Evolutionary conservation across 2,113 vertebrate genomes (phyloP).

Genomic region (Strigops habroptila): DNA sequence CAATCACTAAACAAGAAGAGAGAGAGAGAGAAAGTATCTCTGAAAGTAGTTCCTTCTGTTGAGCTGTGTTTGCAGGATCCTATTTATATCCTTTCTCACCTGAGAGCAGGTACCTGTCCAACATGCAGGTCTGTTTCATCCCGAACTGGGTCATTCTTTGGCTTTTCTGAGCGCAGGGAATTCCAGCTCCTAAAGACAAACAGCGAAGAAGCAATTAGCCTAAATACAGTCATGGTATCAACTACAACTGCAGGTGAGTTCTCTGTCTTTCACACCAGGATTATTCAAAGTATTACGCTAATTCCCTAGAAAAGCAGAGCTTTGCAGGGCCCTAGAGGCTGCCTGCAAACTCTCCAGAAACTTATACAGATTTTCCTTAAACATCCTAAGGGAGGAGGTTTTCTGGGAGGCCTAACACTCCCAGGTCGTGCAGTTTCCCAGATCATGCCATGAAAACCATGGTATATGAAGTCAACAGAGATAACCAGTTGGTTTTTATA

Average conservation of each 20-base stretch:
- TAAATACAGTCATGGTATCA: background rate
- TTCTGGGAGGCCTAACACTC: background rate
- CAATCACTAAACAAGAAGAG: background rate
- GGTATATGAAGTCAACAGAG: background rate
- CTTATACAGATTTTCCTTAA: background rate
- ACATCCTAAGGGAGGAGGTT: background rate
- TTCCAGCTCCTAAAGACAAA: background rate
- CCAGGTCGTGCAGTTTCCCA: background rate
- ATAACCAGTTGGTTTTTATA: background rate
- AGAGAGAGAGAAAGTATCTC: background rate
- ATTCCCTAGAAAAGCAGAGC: background rate
- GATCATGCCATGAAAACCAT: background rate
- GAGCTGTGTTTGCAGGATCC: background rate
- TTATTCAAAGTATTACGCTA: background rate
- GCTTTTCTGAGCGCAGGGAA: background rate
- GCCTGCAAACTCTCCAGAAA: background rate
- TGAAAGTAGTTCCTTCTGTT: background rate
- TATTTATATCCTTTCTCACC: background rate
- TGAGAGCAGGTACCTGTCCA: background rate
- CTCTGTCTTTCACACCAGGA: background rate
- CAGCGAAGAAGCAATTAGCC: background rate
- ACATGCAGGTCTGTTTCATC: background rate
- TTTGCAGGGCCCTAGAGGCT: background rate
- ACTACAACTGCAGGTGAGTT: background rate
- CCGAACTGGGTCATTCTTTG: background rate